Evolutionary conservation across 2,888 invertebrate genomes (phyloP).

Genomic region (Thymelicus acteon): DNA sequence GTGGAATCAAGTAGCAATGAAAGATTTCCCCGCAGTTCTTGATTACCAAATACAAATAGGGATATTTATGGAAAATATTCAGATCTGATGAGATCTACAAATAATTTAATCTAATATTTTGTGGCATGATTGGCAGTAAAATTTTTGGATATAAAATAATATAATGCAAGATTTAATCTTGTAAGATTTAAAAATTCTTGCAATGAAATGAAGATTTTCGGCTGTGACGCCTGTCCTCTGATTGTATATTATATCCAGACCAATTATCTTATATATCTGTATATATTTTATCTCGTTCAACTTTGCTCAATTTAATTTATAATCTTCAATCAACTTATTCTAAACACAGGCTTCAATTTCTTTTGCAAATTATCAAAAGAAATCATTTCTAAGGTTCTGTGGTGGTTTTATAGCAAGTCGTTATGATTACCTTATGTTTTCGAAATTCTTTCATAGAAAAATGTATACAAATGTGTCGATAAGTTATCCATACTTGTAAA

Average conservation of each 20-base stretch:
- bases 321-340: neutral
- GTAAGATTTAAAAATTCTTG: neutral
- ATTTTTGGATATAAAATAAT: neutral
- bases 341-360: neutral
- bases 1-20: too few relatives aligned
- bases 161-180: neutral
- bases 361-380: too few relatives aligned
- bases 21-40: too few relatives aligned
- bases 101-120: neutral
- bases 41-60: too few relatives aligned
- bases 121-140: neutral
- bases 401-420: too few relatives aligned
- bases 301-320: slow-evolving; percentile 11
- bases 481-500: too few relatives aligned
- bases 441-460: too few relatives aligned
- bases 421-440: too few relatives aligned
- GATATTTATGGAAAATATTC: too few relatives aligned
- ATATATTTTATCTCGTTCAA: slow-evolving; percentile 7
- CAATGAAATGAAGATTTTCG: slow-evolving; percentile 16
- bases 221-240: neutral
- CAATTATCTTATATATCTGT: slow-evolving; percentile 13
- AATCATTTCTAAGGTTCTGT: too few relatives aligned
- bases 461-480: too few relatives aligned
- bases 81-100: too few relatives aligned
- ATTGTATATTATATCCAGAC: slow-evolving; percentile 14